Evolutionary conservation across 1,140 invertebrate species (phyloP).

Genomic region (Lycorma delicatula): DNA sequence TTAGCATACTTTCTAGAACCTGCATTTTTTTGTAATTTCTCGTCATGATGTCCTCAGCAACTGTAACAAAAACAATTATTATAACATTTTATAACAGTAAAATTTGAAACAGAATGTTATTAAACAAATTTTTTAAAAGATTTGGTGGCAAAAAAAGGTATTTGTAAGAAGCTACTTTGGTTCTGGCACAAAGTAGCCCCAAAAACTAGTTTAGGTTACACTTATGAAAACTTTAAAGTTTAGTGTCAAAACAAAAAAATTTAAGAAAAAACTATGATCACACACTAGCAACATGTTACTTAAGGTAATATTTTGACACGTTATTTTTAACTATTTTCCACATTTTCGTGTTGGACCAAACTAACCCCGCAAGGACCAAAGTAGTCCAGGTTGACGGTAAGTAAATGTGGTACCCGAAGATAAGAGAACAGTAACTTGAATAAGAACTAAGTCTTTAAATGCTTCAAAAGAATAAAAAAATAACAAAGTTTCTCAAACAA

Average conservation of each 20-base stretch:
- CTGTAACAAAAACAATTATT: slow-evolving; percentile 17
- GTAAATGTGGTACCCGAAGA: too few species aligned
- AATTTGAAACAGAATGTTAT: too few species aligned
- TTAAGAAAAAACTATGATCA: slow-evolving; percentile 12
- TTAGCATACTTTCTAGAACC: slow-evolving; percentile 14
- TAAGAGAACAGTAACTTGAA: too few species aligned
- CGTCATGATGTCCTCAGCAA: slow-evolving; percentile 11
- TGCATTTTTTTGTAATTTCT: slow-evolving; percentile 14
- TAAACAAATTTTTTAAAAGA: neutral
- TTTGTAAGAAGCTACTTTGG: neutral
- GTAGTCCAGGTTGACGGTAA: too few species aligned
- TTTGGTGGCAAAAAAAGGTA: neutral
- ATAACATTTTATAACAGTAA: too few species aligned
- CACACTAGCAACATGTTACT: slow-evolving; percentile 4
- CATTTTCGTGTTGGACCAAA: too few species aligned
- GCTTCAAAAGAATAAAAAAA: too few species aligned
- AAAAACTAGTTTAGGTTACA: slow-evolving; percentile 8
- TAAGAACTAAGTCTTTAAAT: too few species aligned
- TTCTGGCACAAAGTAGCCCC: slow-evolving; percentile 11
- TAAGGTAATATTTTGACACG: slow-evolving; percentile 9
- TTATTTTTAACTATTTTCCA: too few species aligned
- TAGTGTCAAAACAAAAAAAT: slow-evolving; percentile 4
- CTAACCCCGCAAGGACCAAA: too few species aligned
- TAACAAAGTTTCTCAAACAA: too few species aligned
- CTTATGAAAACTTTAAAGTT: slow-evolving; percentile 3